phyloP scores from a whole-genome alignment of 2,113 vertebrate genomes.

The Saguinus imperator region DNA sequence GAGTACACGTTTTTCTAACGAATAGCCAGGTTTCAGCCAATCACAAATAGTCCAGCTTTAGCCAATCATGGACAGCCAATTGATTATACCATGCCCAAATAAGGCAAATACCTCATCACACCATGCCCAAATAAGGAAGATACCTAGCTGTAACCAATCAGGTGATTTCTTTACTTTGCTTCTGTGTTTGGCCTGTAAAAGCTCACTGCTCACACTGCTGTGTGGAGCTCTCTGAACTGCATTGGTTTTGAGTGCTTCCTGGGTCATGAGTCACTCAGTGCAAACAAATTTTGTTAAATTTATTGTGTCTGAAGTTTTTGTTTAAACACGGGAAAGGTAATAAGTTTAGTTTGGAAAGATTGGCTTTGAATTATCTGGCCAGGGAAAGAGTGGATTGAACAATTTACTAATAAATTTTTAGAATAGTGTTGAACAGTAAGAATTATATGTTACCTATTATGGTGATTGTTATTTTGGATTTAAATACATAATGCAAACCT shows the following conservation, averaged over 20 bases:
- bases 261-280: neutral
- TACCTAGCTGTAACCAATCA: too few relatives aligned
- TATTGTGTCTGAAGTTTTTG: neutral
- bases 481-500: neutral
- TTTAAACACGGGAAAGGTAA: neutral
- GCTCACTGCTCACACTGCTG: neutral
- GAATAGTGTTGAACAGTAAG: neutral
- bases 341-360: neutral
- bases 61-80: neutral
- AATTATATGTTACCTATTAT: neutral
- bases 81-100: too few relatives aligned
- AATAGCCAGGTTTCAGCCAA: neutral
- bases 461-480: neutral
- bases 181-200: neutral
- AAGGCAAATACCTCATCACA: too few relatives aligned
- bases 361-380: neutral
- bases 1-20: neutral
- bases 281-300: neutral
- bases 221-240: neutral
- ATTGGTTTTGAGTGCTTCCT: neutral
- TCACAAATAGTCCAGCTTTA: neutral
- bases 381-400: neutral
- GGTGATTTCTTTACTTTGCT: neutral
- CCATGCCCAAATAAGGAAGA: too few relatives aligned
- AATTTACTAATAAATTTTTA: neutral